Conservation (phyloP, 2,113 vertebrate species). For the Leucopsar rothschildi region DNA sequence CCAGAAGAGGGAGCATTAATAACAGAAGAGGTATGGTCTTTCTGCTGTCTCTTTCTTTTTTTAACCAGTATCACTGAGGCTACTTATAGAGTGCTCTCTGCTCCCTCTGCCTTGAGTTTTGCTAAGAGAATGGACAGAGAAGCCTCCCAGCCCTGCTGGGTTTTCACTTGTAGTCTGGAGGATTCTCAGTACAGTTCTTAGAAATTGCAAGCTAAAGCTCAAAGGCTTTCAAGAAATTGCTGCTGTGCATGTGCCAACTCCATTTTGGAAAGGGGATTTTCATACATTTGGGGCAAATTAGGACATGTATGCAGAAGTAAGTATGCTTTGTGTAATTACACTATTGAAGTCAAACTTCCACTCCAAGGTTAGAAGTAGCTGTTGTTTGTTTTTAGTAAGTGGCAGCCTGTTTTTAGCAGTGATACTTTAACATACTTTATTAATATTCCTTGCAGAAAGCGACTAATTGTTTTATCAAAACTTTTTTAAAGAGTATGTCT, state of each 20-base stretch:
- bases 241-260: neutral
- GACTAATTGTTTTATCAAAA: neutral
- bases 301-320: neutral
- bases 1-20: slow-evolving; percentile 8
- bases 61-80: neutral
- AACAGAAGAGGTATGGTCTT: neutral
- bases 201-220: neutral
- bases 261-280: neutral
- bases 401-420: neutral
- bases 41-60: neutral
- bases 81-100: neutral
- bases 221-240: neutral
- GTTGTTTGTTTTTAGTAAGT: neutral
- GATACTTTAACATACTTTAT: neutral
- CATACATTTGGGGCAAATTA: neutral
- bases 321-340: neutral
- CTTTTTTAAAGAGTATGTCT: neutral
- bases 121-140: neutral
- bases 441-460: neutral
- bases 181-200: neutral
- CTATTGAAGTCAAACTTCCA: neutral
- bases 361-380: neutral
- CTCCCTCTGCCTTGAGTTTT: neutral
- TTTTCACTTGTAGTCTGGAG: neutral
- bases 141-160: neutral